Evolutionary conservation across 2,888 invertebrate species (phyloP).

Genomic region (Taphrorychus bicolor): DNA sequence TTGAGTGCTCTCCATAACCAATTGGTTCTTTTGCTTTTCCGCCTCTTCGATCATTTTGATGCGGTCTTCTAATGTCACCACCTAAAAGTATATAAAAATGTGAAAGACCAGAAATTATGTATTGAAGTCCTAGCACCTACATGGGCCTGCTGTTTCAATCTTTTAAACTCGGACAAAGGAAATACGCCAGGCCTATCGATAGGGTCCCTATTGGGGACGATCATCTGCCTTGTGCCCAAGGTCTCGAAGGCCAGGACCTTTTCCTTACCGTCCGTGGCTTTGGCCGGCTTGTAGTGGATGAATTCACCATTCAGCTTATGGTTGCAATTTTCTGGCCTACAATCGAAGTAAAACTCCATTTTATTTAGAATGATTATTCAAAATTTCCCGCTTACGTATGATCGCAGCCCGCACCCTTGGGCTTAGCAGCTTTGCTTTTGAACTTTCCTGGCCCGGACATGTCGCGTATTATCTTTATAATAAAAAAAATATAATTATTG

Average conservation of each 20-base stretch:
- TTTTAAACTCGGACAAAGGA: conserved; percentile 66
- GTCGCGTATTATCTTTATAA: too few species aligned
- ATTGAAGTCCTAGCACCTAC: conserved; percentile 53
- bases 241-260: conserved; percentile 45
- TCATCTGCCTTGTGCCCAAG: conserved; percentile 60
- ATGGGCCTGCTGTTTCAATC: conserved; percentile 67
- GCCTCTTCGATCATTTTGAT: conserved; percentile 58
- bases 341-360: neutral
- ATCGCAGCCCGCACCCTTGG: conserved; percentile 11
- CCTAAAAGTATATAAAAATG: conserved; percentile 47
- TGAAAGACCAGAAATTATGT: neutral
- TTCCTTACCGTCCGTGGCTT: conserved; percentile 52
- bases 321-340: conserved; percentile 48
- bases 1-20: conserved; percentile 66
- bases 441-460: conserved; percentile 33
- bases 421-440: conserved; percentile 16
- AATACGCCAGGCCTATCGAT: conserved; percentile 68
- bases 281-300: conserved; percentile 54
- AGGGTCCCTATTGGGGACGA: conserved; percentile 63
- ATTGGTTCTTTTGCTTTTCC: conserved; percentile 59
- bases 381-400: conserved; percentile 24
- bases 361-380: neutral
- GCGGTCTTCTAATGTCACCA: conserved; percentile 61
- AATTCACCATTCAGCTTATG: conserved; percentile 53
- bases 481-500: too few species aligned